Evolutionary conservation across 2,113 vertebrate genomes (phyloP).

Genomic region (Hippocampus abdominalis): DNA sequence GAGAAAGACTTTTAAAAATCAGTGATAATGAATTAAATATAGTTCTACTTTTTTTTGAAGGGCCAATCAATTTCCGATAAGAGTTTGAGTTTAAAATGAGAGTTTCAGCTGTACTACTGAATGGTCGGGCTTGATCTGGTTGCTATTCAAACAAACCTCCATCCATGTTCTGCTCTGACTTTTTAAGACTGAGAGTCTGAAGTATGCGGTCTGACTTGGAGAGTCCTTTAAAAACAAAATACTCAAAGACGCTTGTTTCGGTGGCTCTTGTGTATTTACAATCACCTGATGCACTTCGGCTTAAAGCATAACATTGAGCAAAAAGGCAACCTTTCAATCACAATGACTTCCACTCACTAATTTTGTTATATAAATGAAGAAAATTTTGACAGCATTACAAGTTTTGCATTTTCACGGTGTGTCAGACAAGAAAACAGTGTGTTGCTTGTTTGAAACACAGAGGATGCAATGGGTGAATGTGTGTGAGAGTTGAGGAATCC

Average conservation of each 20-base stretch:
- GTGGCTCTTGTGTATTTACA: not conserved
- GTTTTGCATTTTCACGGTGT: not conserved
- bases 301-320: not conserved
- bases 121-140: not conserved
- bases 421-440: not conserved
- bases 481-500: not conserved
- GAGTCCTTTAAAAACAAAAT: not conserved
- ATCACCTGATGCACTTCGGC: not conserved
- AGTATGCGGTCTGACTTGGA: not conserved
- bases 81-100: not conserved
- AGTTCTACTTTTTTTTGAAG: slow-evolving; percentile 3
- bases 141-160: not conserved
- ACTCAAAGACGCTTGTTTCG: not conserved
- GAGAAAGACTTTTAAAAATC: too few species aligned
- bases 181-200: not conserved
- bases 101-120: not conserved
- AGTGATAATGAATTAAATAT: too few species aligned
- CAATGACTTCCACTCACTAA: not conserved
- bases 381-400: not conserved
- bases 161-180: not conserved
- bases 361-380: not conserved
- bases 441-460: not conserved
- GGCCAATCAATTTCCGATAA: not conserved
- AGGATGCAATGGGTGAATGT: not conserved
- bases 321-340: not conserved